Evolutionary conservation across 2,888 invertebrate genomes (phyloP), one percentile per base, ranked within the genome.

Genomic region (Acanthosepion lycidas): DNA sequence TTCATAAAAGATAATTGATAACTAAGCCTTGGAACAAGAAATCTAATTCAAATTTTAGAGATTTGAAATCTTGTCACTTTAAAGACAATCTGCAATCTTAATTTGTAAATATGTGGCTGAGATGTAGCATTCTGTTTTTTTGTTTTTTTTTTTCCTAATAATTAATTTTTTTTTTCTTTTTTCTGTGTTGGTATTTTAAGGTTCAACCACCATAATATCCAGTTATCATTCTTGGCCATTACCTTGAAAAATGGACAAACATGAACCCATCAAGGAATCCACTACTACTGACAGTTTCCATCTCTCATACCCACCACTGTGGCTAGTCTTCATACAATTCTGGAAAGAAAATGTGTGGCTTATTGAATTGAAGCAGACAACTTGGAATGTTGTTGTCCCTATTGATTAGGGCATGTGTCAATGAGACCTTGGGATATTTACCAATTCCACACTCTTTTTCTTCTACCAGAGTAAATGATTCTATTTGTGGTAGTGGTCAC

Each of bases 361-460:
- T 78, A 33, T 78, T n/a, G 78, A 78, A 78, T 78, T 78, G 33
- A 78, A 78, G 78, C 78, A 78, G 78, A 78, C 78, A 78, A 33
- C 78, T 78, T 33, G 78, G 33, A 78, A 78, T 78, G 78, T 78
- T 78, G 78, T 78, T 78, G 78, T 78, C 78, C 78, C n/a, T 78
- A 78, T 78, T 78, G 78, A 78, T 78, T 78, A 33, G 78, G 78
- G 78, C 8, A 15, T 15, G 78, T 78, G n/a, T 78, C n/a, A n/a
- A n/a, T 78, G 78, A 78, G n/a, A 78, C 78, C 33, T 78, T n/a
- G 78, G 78, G 78, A 78, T 78, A 78, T 78, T 78, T 78, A 78
- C 78, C 15, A 78, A 78, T 78, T 78, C 78, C n/a, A 78, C n/a
- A 78, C 15, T n/a, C 78, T n/a, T 78, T 59, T 78, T 78, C n/a